Evolutionary conservation across 2,113 vertebrate species (phyloP), one percentile per base, ranked within the genome.

Genomic region (Zapus hudsonius): DNA sequence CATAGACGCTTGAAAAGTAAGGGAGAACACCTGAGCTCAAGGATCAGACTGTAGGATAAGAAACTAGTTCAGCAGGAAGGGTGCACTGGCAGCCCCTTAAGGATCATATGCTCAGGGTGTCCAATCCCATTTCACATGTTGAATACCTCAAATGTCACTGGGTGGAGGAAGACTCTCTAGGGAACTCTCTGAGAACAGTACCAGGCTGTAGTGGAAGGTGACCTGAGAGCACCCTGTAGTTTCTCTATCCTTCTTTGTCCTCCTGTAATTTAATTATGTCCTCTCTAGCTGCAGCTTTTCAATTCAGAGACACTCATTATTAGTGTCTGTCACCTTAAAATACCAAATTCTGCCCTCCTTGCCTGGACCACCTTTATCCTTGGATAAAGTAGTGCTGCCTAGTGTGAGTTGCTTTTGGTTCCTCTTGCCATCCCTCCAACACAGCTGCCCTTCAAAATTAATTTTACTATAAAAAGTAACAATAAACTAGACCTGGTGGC

Each of bases 41-140:
- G 94, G 81, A 93, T 94, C 87, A 73, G 92, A 92, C 94, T 84
- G 36, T 70, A 86, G 95, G 95, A 96, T 96, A 96, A 97, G 96
- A 97, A 97, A 97, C 95, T 96, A 96, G 97, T 96, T 96, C 97
- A 96, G 92, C 96, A 96, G 96, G 97, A 96, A 97, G 95, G 73
- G 79, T 80, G 87, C 82, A n/a, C 94, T 80, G 84, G 91, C 89
- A 89, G 61, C 74, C 87, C 89, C 83, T 91, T 87, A 89, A 83
- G 97, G 96, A 96, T 97, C 96, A 91, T 95, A 90, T 91, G 80
- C 76, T 95, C 70, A 59, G 75, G 86, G 42, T 67, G 80, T 89
- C 92, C 55, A 95, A 83, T 81, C 92, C 61, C 52, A 2, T 74
- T 94, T 93, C 47, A 57, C 84, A 93, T 87, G 93, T 84, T 96